These are phyloP conservation scores for Physeter macrocephalus DNA, from an alignment of 2,113 vertebrate species.

Conservation along the genomic window DNA sequence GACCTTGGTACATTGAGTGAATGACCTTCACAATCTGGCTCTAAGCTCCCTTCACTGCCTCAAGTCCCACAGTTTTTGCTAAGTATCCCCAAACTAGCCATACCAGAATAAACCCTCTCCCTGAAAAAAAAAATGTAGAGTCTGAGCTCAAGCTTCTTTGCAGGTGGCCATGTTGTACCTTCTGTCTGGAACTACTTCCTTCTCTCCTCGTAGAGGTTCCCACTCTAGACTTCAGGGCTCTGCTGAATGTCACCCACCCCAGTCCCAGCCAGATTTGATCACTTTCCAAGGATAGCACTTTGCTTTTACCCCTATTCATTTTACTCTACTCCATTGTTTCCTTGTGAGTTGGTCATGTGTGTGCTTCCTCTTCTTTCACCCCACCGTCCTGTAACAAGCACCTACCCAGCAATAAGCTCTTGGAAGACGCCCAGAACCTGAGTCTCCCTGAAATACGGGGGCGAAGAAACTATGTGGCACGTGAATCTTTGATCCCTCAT, in stretches of 20 bases:
- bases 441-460: not conserved
- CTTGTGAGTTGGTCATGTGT: no score
- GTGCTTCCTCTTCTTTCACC: not conserved
- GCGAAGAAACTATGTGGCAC: not conserved
- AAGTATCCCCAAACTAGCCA: not conserved
- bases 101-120: not conserved
- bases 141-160: no score
- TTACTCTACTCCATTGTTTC: not conserved
- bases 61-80: not conserved
- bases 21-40: not conserved
- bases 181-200: not conserved
- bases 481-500: not conserved
- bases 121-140: not conserved
- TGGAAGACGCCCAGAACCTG: fast-evolving
- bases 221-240: not conserved
- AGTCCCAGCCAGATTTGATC: not conserved
- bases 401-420: not conserved
- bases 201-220: not conserved
- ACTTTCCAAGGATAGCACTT: not conserved
- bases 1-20: not conserved
- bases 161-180: fast-evolving
- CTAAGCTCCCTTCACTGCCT: not conserved
- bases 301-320: not conserved
- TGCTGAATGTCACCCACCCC: not conserved
- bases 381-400: not conserved